A percentile compares a stretch with the other conserved stretches of the same genome.
Evolutionary conservation across 2,888 invertebrate genomes (phyloP).

Genomic region (Coelinius sp.): DNA sequence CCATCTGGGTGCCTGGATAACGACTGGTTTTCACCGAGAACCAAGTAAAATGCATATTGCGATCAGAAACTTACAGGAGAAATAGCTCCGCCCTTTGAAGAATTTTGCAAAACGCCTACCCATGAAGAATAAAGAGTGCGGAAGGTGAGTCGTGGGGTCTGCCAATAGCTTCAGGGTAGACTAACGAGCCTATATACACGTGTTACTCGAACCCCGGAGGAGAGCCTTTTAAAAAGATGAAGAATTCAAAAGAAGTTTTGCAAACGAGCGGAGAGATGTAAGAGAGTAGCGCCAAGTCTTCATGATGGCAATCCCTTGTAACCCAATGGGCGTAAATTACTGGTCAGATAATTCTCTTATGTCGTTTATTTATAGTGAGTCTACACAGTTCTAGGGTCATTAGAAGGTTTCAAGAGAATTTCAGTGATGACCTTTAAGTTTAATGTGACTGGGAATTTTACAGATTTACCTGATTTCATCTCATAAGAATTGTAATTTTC

Average conservation of each 20-base stretch:
- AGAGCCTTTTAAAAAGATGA: background rate
- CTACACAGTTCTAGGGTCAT: background rate
- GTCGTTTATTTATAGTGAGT: background rate
- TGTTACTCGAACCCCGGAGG: slow-evolving; percentile 17
- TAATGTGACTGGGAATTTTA: background rate
- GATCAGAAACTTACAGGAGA: slow-evolving; percentile 38
- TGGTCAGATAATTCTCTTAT: slow-evolving; percentile 5
- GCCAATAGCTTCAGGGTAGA: slow-evolving; percentile 47
- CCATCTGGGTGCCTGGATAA: slow-evolving; percentile 55
- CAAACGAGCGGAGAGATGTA: slow-evolving; percentile 34
- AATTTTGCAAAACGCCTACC: slow-evolving; percentile 21
- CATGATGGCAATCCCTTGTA: slow-evolving; percentile 10
- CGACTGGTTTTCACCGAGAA: slow-evolving; percentile 57
- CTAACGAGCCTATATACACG: slow-evolving; percentile 49
- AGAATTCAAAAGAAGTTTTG: slow-evolving; percentile 25
- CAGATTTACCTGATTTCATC: background rate
- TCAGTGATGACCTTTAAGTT: background rate
- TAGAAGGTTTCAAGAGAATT: background rate
- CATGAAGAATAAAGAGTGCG: slow-evolving; percentile 20
- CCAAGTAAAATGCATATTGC: slow-evolving; percentile 9
- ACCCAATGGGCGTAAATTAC: slow-evolving; percentile 47
- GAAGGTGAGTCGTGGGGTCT: slow-evolving; percentile 37
- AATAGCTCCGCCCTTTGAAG: slow-evolving; percentile 28
- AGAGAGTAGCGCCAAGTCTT: background rate
- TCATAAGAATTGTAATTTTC: background rate